phyloP scores from a whole-genome alignment of 2,888 invertebrate species.

The Drosophila borealis region DNA sequence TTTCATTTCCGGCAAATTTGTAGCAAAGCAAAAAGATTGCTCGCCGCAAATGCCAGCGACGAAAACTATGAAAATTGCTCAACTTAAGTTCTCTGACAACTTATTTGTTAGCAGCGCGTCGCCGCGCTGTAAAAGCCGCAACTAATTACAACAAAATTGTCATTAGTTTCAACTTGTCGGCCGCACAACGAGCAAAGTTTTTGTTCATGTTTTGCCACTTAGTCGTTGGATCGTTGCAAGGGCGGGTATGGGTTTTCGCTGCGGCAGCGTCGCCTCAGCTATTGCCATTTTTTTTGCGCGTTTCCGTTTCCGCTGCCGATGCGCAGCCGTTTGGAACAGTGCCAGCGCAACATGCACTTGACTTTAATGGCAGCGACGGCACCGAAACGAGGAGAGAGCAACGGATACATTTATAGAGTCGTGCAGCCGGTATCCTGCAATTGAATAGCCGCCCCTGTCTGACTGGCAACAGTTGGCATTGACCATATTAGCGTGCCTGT shows the following conservation, averaged over 20 bases:
- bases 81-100: conserved; percentile 76
- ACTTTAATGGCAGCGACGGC: conserved; percentile 58
- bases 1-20: conserved; percentile 77
- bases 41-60: conserved; percentile 59
- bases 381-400: conserved; percentile 8
- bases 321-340: conserved; percentile 60
- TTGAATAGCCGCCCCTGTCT: conserved; percentile 48
- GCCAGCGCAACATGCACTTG: conserved; percentile 67
- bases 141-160: conserved; percentile 81
- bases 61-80: conserved; percentile 78
- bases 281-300: conserved; percentile 71
- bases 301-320: conserved; percentile 63
- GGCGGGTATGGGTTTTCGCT: not conserved
- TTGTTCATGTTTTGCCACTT: conserved; percentile 79
- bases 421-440: conserved; percentile 74
- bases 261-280: conserved; percentile 31
- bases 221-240: conserved; percentile 43
- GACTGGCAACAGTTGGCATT: conserved; percentile 76
- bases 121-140: conserved; percentile 69
- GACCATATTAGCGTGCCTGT: conserved; percentile 71
- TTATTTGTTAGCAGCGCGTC: conserved; percentile 65
- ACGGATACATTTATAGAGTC: conserved; percentile 74
- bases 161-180: conserved; percentile 80
- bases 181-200: conserved; percentile 74
- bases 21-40: conserved; percentile 60